Evolutionary conservation across 2,797 vertebrate genomes (phyloP).

Genomic region (Danio choprae): DNA sequence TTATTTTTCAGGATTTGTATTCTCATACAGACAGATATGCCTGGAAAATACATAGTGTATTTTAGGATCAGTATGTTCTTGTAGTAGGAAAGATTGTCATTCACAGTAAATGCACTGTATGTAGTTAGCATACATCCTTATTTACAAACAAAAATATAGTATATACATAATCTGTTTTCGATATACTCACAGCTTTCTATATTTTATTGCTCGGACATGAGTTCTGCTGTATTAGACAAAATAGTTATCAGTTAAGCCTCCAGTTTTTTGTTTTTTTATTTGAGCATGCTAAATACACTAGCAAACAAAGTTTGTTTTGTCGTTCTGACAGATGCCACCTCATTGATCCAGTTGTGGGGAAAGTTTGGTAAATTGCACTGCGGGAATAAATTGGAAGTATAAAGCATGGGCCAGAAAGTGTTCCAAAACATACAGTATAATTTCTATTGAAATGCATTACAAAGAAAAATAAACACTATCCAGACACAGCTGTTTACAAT

Average conservation of each 20-base stretch:
- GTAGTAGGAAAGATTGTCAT: conserved; percentile 76
- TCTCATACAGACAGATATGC: conserved; percentile 1
- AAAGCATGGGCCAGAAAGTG: not conserved
- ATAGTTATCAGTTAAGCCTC: conserved; percentile 2
- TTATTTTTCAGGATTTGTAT: not conserved
- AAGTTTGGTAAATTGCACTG: not conserved
- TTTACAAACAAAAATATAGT: conserved; percentile 77
- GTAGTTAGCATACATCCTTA: conserved; percentile 70
- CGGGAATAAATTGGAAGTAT: not conserved
- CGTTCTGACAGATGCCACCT: not conserved
- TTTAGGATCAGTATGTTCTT: conserved; percentile 56
- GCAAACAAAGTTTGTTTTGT: not conserved
- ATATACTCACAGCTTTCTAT: conserved; percentile 65
- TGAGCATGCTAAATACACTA: not conserved
- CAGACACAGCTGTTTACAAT: conserved; percentile 10
- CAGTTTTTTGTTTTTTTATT: not conserved
- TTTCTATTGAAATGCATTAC: not conserved
- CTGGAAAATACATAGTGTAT: conserved; percentile 16
- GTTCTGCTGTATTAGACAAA: not conserved
- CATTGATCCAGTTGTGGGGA: not conserved
- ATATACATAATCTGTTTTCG: conserved; percentile 76
- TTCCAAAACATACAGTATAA: conserved; percentile 7
- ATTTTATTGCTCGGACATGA: conserved; percentile 35
- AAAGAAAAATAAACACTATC: not conserved
- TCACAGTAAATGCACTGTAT: conserved; percentile 75